phyloP scores from a whole-genome alignment of 2,113 vertebrate genomes.

The Ailurus styani region DNA sequence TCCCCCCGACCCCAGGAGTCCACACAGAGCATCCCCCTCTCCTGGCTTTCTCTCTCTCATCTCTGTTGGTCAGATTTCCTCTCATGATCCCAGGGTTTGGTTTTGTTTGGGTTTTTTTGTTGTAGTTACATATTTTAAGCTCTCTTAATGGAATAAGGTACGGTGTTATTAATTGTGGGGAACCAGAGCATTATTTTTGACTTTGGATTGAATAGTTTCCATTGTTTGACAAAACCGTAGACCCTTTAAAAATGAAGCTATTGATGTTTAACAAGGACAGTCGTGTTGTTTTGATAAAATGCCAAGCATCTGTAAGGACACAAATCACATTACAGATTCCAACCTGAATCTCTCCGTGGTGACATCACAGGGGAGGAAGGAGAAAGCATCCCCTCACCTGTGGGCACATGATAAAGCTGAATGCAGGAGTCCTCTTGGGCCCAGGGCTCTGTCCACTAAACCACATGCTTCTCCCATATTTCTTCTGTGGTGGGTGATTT shows the following conservation, averaged over 20 bases:
- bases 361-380: rapidly evolving
- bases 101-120: not conserved
- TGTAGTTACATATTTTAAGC: not conserved
- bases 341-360: not conserved
- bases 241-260: not conserved
- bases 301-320: not conserved
- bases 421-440: rapidly evolving
- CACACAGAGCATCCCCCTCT: rapidly evolving
- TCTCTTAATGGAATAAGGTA: not conserved
- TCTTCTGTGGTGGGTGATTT: not conserved
- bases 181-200: not conserved
- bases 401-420: not conserved
- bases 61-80: not conserved
- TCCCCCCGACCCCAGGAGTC: rapidly evolving
- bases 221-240: not conserved
- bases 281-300: not conserved
- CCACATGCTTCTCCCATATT: rapidly evolving
- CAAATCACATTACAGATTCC: too few relatives aligned
- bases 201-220: not conserved
- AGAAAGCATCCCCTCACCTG: not conserved
- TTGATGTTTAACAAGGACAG: rapidly evolving
- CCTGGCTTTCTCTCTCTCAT: not conserved
- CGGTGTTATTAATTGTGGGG: not conserved
- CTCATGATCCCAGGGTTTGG: not conserved
- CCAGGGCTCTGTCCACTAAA: not conserved